Evolutionary conservation across 2,113 vertebrate genomes (phyloP), one percentile per base, ranked within the genome.

Genomic region (Tetrax tetrax): DNA sequence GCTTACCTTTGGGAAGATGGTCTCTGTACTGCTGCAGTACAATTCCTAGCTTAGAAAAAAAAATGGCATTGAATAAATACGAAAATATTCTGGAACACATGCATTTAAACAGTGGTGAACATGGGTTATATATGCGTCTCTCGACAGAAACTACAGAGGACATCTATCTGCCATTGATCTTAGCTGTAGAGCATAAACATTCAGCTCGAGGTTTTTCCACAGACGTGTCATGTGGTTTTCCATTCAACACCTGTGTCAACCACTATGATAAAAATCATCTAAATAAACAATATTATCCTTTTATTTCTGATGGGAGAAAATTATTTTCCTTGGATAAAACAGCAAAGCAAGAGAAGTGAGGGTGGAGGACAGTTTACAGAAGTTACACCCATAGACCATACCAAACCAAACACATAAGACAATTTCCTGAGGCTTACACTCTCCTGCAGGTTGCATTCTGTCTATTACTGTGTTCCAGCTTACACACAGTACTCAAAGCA

Each of bases 261-360:
- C 48, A 38, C 10, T 51, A 14, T 38, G 48, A 25, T 10, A 61
- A 57, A 7, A 72, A 25, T 43, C 4, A 81, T 66, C 6, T 69
- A 41, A 72, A 84, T 48, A 68, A 78, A 41, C 10, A n/a, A 3
- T 24, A 27, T 15, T 86, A 25, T 29, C 8, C 9, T 59, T 61
- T 59, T 45, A 74, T 77, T 95, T 89, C 24, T 70, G 8, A 31
- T 16, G 7, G 33, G 61, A 69, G 27, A 65, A 61, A 24, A 14
- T 20, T 38, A 27, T 50, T 72, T 77, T 64, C 4, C 14, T 59
- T 4, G 3, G 8, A 37, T 61, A 43, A 77, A 87, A 54, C 7
- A 29, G 6, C 1, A 0, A 75, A 54, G 6, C 5, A 71, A 56
- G 5, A 6, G 10, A 89, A 56, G 3, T 2, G 0, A 2, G 11